Conservation (phyloP, 2,888 invertebrate species). For the Cepaea hortensis region DNA sequence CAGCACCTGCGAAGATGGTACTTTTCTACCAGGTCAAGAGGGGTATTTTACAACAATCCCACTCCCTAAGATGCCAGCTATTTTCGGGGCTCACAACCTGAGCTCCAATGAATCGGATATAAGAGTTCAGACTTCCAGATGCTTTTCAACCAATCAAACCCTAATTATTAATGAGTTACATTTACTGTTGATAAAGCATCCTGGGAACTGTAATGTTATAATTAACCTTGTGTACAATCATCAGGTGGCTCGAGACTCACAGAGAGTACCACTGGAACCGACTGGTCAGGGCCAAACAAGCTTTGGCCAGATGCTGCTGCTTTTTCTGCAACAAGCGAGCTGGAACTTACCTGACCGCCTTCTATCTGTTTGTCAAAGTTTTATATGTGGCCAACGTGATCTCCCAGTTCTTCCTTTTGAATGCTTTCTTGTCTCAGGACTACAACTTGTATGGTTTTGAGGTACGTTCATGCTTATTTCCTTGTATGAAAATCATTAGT, state of each 20-base stretch:
- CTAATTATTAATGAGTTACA: too few relatives aligned
- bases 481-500: neutral
- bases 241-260: conserved; percentile 67
- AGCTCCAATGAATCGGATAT: too few relatives aligned
- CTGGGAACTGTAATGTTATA: neutral
- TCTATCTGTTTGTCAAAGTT: conserved; percentile 67
- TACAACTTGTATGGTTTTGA: conserved; percentile 71
- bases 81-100: too few relatives aligned
- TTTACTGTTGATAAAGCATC: too few relatives aligned
- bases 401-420: conserved; percentile 70
- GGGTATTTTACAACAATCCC: too few relatives aligned
- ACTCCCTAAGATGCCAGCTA: too few relatives aligned
- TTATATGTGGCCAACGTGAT: conserved; percentile 67
- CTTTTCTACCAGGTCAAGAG: too few relatives aligned
- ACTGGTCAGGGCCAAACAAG: conserved; percentile 62
- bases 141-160: too few relatives aligned
- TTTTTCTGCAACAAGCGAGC: conserved; percentile 69
- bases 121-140: too few relatives aligned
- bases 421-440: conserved; percentile 69
- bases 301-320: conserved; percentile 61
- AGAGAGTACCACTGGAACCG: conserved; percentile 67
- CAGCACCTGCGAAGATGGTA: too few relatives aligned
- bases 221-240: neutral
- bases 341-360: conserved; percentile 68
- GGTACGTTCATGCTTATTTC: conserved; percentile 5